Evolutionary conservation across 1,140 invertebrate genomes (phyloP).

Genomic region (Drosophila erecta): DNA sequence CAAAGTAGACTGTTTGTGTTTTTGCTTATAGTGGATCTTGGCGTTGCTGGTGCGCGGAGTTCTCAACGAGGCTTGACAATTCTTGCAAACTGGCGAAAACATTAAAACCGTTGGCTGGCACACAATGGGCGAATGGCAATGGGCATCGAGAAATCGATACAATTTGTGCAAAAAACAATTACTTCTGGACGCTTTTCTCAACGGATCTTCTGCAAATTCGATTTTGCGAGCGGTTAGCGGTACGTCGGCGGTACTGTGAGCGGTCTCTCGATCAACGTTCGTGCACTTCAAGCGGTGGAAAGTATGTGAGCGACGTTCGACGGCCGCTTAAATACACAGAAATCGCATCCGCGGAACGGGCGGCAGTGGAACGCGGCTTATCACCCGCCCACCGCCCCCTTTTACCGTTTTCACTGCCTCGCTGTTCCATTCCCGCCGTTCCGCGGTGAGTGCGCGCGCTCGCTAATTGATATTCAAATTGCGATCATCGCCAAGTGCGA

Average conservation of each 20-base stretch:
- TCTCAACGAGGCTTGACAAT: slow-evolving; percentile 31
- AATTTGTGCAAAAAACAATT: background rate
- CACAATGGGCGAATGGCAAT: slow-evolving; percentile 5
- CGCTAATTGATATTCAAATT: slow-evolving; percentile 60
- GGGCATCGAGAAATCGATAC: slow-evolving; percentile 11
- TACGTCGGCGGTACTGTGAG: background rate
- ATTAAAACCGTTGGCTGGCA: slow-evolving; percentile 47
- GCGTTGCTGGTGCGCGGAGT: slow-evolving; percentile 24
- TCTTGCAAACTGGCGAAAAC: slow-evolving; percentile 50
- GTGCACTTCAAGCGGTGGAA: slow-evolving; percentile 63
- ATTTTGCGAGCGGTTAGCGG: slow-evolving; percentile 25
- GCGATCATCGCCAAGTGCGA: slow-evolving; percentile 33
- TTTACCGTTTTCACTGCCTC: background rate
- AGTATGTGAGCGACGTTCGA: slow-evolving; percentile 69
- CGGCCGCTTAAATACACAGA: slow-evolving; percentile 73
- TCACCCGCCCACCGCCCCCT: slow-evolving; percentile 9
- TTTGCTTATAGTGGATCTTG: slow-evolving; percentile 50
- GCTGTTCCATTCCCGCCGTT: slow-evolving; percentile 4
- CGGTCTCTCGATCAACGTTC: slow-evolving; percentile 38
- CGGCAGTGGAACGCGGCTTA: slow-evolving; percentile 54
- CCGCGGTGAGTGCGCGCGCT: background rate
- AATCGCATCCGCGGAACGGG: slow-evolving; percentile 36
- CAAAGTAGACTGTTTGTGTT: slow-evolving; percentile 52
- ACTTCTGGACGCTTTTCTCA: background rate
- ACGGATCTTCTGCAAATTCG: background rate